phyloP scores from a whole-genome alignment of 2,113 vertebrate genomes.

The Symphodus melops region DNA sequence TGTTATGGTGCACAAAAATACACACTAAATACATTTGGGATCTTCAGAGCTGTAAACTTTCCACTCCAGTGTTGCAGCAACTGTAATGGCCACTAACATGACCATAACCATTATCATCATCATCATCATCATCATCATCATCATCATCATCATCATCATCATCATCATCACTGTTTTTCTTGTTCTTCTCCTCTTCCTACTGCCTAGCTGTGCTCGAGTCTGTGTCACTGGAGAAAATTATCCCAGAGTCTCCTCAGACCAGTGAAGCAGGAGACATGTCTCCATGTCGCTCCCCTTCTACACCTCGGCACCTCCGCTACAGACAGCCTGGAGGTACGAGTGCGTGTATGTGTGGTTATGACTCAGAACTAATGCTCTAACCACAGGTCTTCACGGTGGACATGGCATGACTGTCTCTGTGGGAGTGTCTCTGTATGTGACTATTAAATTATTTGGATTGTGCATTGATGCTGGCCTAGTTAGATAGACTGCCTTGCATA shows the following conservation, averaged over 20 bases:
- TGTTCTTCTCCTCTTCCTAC: constrained; percentile 9
- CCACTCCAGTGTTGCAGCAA: constrained; percentile 5
- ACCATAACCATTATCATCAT: constrained; percentile 5
- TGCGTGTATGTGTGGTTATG: constrained; percentile 24
- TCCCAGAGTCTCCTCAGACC: constrained; percentile 86
- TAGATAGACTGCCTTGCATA: neutral
- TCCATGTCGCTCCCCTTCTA: constrained; percentile 92
- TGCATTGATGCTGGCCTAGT: neutral
- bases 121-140: neutral
- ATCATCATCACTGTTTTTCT: neutral
- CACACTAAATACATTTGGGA: neutral
- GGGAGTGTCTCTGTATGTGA: constrained; percentile 3
- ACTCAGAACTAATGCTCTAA: constrained; percentile 17
- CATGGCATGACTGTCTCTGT: constrained; percentile 9
- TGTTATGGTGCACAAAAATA: neutral
- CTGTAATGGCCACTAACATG: neutral
- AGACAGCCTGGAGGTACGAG: constrained; percentile 90
- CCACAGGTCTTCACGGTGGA: constrained; percentile 18
- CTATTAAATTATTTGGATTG: neutral
- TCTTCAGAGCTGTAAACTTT: neutral
- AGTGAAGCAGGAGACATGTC: constrained; percentile 88
- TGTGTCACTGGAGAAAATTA: constrained; percentile 88
- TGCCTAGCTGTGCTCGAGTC: constrained; percentile 90
- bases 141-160: constrained; percentile 1
- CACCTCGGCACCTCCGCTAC: constrained; percentile 93